These are phyloP conservation scores for Erynnis tages DNA, from an alignment of 2,888 invertebrate genomes.

Conservation along the genomic window DNA sequence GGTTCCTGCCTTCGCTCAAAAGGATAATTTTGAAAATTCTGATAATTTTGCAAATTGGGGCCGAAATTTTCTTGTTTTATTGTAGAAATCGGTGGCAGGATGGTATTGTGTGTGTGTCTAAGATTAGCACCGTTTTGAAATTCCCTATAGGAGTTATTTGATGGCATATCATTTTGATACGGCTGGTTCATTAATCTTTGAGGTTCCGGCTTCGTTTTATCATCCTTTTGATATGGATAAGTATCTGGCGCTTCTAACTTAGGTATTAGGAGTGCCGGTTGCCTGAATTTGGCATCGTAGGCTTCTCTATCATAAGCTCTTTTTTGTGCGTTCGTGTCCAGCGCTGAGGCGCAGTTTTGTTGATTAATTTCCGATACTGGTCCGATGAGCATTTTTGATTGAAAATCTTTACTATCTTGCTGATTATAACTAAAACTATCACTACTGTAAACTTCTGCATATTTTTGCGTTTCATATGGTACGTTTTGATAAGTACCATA, in stretches of 20 bases:
- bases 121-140: slow-evolving; percentile 54
- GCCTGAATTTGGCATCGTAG: slow-evolving; percentile 69
- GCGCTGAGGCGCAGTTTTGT: slow-evolving; percentile 61
- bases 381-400: slow-evolving; percentile 79
- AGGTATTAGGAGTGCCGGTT: slow-evolving; percentile 70
- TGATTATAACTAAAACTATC: slow-evolving; percentile 74
- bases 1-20: slow-evolving; percentile 57
- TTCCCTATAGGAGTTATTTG: slow-evolving; percentile 54
- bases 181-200: slow-evolving; percentile 47
- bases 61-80: slow-evolving; percentile 76
- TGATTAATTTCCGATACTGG: slow-evolving; percentile 78
- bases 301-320: slow-evolving; percentile 66
- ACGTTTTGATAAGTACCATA: slow-evolving; percentile 62
- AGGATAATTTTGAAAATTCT: slow-evolving; percentile 60
- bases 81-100: slow-evolving; percentile 75
- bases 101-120: slow-evolving; percentile 55
- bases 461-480: slow-evolving; percentile 73
- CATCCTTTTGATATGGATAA: slow-evolving; percentile 69
- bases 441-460: slow-evolving; percentile 71
- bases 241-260: slow-evolving; percentile 73
- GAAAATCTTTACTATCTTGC: slow-evolving; percentile 79
- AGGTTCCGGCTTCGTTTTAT: slow-evolving; percentile 57
- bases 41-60: slow-evolving; percentile 58
- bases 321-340: slow-evolving; percentile 69
- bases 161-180: slow-evolving; percentile 47